Base-by-base conservation (phyloP, 2,888 invertebrate genomes). In the Galerucella nymphaeae region DNA sequence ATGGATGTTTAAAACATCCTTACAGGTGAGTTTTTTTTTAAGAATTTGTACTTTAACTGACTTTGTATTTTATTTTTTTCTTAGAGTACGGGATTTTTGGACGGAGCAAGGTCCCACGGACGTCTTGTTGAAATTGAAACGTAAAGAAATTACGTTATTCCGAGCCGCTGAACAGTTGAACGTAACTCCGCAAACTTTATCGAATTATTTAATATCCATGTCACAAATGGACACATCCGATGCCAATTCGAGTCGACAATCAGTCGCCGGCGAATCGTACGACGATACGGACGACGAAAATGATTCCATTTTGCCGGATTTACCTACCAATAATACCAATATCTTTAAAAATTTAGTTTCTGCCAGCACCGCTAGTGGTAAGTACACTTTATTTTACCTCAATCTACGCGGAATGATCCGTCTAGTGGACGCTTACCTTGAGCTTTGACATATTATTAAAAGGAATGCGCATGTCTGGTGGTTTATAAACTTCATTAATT, bases 1-100 rank as follows among this genome's bases (percentile, higher is more conserved):
- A 95, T 84, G 95, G 95, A 20, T 95, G 95, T 84, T 90, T 95
- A 75, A 95, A 95, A 86, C 92, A 95, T 86, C 95, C 95, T 0
- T 95, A 95, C 84, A 92, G 95, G 95, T 94, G 81, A 86, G 83
- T 74, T 72, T 14, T 10, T 2, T 18, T 1, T n/a, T n/a, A 16
- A 18, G 10, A 20, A 41, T 9, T 2, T 63, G 30, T 9, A 30
- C 30, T 30, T 30, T 30, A 30, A 38, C 8, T 48, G 16, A 42
- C 38, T 10, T 13, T 42, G 9, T 1, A 13, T 70, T 75, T 72
- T 75, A 86, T 84, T 41, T 38, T 38, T 38, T 38, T 8, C 9
- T 8, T 84, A 90, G 90, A 86, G 90, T 90, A 74, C 86, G 93
- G 70, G 93, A 94, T 83, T 93, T 93, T 87, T 94, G 93, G 94